Conservation (phyloP, 2,888 invertebrate genomes). For the Ectemnius continuus region DNA sequence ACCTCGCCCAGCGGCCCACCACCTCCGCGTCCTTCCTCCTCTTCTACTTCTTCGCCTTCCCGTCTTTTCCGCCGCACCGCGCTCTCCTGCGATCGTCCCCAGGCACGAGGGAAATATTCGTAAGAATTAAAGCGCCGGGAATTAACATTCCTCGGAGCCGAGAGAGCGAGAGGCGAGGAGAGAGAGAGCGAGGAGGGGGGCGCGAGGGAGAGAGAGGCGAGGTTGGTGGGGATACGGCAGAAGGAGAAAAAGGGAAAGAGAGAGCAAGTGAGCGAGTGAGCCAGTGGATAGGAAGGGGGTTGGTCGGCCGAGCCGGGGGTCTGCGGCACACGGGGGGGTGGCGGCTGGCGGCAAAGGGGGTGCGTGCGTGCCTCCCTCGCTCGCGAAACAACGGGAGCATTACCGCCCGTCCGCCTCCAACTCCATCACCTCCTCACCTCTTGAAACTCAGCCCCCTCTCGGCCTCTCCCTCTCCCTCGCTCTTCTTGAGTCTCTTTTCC, state of each 20-base stretch:
- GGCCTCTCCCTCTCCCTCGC: constrained; percentile 48
- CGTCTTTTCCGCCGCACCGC: constrained; percentile 37
- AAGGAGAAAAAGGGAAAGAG: constrained; percentile 42
- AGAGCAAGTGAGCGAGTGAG: too few relatives aligned
- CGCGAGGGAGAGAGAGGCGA: constrained; percentile 31
- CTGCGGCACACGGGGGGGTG: constrained; percentile 19
- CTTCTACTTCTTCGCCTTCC: constrained; percentile 43
- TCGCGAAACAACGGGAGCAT: constrained; percentile 75
- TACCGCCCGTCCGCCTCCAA: constrained; percentile 66
- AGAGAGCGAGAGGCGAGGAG: constrained; percentile 43
- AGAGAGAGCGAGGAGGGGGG: constrained; percentile 38
- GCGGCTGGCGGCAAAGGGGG: constrained; percentile 36
- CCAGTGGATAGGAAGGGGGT: constrained; percentile 48
- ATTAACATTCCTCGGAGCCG: constrained; percentile 76
- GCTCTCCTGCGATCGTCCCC: constrained; percentile 57
- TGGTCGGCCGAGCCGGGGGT: constrained; percentile 11
- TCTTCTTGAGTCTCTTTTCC: constrained; percentile 49
- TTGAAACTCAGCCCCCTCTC: constrained; percentile 57
- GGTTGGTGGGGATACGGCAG: constrained; percentile 31
- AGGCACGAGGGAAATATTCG: constrained; percentile 76
- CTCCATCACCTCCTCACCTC: constrained; percentile 63
- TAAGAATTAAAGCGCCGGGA: constrained; percentile 78
- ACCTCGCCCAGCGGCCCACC: constrained; percentile 8
- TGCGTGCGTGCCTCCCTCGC: constrained; percentile 74
- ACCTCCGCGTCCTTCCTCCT: constrained; percentile 20